phyloP scores from a whole-genome alignment of 2,888 invertebrate species.

The Drosophila robusta region DNA sequence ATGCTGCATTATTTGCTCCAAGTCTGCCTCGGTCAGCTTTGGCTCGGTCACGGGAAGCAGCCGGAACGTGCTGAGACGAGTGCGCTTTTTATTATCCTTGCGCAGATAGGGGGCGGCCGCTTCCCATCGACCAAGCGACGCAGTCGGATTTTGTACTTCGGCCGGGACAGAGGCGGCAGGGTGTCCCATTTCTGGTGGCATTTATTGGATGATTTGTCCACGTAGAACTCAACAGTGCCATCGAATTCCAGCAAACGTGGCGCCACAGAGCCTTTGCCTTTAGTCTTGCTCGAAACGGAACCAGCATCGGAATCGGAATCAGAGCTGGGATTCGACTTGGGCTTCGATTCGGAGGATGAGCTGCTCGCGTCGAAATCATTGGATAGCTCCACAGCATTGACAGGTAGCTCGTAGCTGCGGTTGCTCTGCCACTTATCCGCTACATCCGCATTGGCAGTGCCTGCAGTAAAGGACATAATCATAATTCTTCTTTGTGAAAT shows the following conservation, averaged over 20 bases:
- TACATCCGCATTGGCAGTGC: neutral
- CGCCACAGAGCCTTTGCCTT: neutral
- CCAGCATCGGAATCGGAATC: neutral
- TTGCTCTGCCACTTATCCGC: constrained; percentile 26
- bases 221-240: constrained; percentile 86
- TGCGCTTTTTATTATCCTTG: constrained; percentile 6
- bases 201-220: constrained; percentile 87
- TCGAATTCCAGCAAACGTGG: constrained; percentile 69
- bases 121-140: constrained; percentile 14
- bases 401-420: constrained; percentile 16
- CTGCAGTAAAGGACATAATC: neutral
- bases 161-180: constrained; percentile 88
- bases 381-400: neutral
- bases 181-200: constrained; percentile 88
- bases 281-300: neutral
- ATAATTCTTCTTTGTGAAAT: neutral
- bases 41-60: neutral
- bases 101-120: too few species aligned
- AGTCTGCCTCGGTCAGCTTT: constrained; percentile 85
- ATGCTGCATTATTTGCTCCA: constrained; percentile 86
- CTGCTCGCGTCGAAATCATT: neutral
- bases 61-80: neutral
- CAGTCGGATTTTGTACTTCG: constrained; percentile 85
- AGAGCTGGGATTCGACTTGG: neutral
- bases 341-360: neutral